Percentiles rank a stretch among this genome's conserved stretches.
These are phyloP conservation scores for Brachionus plicatilis DNA, from an alignment of 1,140 invertebrate species.

Conservation along the genomic window DNA sequence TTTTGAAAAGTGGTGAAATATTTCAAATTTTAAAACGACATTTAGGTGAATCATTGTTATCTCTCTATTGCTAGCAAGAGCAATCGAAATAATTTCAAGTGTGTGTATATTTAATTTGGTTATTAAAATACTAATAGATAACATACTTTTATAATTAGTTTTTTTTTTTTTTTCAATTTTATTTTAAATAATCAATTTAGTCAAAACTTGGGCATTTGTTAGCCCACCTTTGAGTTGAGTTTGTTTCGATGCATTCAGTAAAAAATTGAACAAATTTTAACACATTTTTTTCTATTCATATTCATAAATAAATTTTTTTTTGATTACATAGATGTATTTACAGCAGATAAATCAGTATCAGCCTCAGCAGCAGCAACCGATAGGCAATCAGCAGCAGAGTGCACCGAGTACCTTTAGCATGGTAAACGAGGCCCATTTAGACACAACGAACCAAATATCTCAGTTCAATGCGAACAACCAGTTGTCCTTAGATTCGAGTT, in stretches of 20 bases:
- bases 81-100: conserved; percentile 5
- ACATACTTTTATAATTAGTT: background rate
- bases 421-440: background rate
- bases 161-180: conserved; percentile 6
- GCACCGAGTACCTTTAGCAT: background rate
- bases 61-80: background rate
- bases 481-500: background rate
- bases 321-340: background rate
- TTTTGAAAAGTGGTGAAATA: conserved; percentile 6
- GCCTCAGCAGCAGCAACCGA: background rate
- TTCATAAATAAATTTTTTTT: background rate
- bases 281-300: background rate
- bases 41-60: conserved; percentile 2
- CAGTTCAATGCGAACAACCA: background rate
- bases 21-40: background rate
- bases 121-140: background rate
- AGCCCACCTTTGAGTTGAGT: background rate
- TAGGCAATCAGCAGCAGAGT: background rate
- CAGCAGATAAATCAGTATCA: background rate
- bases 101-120: conserved; percentile 13
- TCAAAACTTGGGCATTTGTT: background rate
- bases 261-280: background rate
- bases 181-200: background rate
- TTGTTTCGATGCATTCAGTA: background rate
- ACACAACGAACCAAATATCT: background rate